Evolutionary conservation across 2,113 vertebrate species (phyloP).

Genomic region (Xyliphius kryptos): DNA sequence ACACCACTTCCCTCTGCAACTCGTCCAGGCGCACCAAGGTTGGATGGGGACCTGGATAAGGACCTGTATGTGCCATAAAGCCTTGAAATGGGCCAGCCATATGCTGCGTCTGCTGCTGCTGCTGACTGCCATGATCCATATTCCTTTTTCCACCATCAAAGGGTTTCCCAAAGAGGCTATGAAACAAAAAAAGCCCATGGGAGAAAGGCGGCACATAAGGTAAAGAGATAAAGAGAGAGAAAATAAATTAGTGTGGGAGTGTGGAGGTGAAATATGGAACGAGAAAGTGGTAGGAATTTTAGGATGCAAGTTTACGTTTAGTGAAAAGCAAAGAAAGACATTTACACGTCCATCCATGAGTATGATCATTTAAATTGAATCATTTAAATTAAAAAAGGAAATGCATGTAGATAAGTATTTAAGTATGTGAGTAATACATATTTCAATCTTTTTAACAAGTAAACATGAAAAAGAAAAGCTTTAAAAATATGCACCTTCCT

Average conservation of each 20-base stretch:
- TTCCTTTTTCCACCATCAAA: slow-evolving; percentile 68
- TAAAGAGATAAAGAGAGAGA: neutral
- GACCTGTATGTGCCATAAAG: slow-evolving; percentile 21
- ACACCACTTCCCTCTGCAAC: slow-evolving; percentile 79
- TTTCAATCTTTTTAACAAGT: too few species aligned
- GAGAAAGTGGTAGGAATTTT: neutral
- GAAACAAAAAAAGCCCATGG: neutral
- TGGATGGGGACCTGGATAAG: slow-evolving; percentile 66
- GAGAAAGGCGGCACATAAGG: neutral
- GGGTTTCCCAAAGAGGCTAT: slow-evolving; percentile 72
- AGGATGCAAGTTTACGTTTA: neutral
- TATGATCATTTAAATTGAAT: too few species aligned
- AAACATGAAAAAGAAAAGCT: neutral
- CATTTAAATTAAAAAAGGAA: too few species aligned
- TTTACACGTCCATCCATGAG: neutral
- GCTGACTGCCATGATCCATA: slow-evolving; percentile 85
- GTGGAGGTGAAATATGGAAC: neutral
- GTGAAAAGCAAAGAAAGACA: neutral
- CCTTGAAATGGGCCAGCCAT: slow-evolving; percentile 45
- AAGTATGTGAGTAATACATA: too few species aligned
- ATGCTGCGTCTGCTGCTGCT: slow-evolving; percentile 46
- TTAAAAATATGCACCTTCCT: neutral
- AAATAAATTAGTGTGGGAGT: neutral
- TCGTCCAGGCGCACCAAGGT: slow-evolving; percentile 81
- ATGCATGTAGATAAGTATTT: too few species aligned